Evolutionary conservation across 1,140 invertebrate species (phyloP).

Genomic region (Drosophila tsacasi): DNA sequence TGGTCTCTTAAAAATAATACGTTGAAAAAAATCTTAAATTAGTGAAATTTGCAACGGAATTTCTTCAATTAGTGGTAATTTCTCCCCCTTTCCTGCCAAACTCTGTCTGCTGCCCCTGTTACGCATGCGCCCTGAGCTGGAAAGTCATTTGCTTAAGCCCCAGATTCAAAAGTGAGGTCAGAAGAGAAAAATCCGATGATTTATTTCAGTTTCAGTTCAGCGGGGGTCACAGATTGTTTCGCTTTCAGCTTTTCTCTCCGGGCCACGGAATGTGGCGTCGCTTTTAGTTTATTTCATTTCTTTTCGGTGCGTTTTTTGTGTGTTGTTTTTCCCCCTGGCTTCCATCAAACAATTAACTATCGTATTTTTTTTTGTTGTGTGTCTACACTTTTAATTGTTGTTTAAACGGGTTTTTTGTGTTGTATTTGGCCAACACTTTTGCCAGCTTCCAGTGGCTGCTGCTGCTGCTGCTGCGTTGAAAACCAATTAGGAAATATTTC

Average conservation of each 20-base stretch:
- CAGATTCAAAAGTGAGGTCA: conserved; percentile 20
- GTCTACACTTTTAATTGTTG: conserved; percentile 53
- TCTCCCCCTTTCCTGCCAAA: no score
- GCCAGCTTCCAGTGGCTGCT: conserved; percentile 40
- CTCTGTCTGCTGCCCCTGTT: conserved; percentile 28
- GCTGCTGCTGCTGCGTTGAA: conserved; percentile 32
- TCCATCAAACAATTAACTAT: conserved; percentile 55
- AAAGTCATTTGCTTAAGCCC: conserved; percentile 38
- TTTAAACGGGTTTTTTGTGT: conserved; percentile 44
- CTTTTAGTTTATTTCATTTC: conserved; percentile 43
- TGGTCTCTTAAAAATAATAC: not conserved
- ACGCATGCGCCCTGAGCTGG: conserved; percentile 57
- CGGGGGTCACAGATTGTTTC: conserved; percentile 50
- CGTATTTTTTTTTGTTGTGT: conserved; percentile 9
- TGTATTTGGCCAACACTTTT: conserved; percentile 32
- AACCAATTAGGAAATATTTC: conserved; percentile 56
- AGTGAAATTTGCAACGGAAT: conserved; percentile 24
- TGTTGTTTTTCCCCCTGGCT: conserved; percentile 3
- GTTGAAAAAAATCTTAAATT: not conserved
- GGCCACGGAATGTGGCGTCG: conserved; percentile 35
- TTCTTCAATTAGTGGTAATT: conserved; percentile 19
- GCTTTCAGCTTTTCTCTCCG: conserved; percentile 49
- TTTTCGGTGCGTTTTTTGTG: conserved; percentile 5
- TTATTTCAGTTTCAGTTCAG: conserved; percentile 55
- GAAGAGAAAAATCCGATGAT: conserved; percentile 66